phyloP scores from a whole-genome alignment of 2,888 invertebrate species.

The Erebia aethiops region DNA sequence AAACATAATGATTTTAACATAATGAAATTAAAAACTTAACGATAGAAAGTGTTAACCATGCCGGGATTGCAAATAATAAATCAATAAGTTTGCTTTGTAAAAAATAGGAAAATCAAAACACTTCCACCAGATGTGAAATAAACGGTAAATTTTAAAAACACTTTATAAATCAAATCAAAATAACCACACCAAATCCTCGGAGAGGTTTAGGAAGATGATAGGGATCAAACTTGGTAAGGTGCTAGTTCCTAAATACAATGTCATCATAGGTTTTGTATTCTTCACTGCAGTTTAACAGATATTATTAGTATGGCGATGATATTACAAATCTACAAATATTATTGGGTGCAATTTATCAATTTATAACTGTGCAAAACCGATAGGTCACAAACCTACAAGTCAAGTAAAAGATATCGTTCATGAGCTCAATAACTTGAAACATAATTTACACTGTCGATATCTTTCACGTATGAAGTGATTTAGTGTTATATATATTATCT shows the following conservation, averaged over 20 bases:
- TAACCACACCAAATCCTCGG: constrained; percentile 83
- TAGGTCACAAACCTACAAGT: constrained; percentile 63
- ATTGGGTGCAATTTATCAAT: constrained; percentile 75
- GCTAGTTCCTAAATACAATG: constrained; percentile 70
- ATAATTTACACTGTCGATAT: constrained; percentile 56
- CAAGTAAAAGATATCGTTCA: constrained; percentile 66
- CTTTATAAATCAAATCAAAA: constrained; percentile 71
- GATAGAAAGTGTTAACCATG: constrained; percentile 69
- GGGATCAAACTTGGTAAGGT: constrained; percentile 74
- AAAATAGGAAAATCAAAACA: constrained; percentile 83
- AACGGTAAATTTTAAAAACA: constrained; percentile 65
- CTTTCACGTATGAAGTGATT: constrained; percentile 74
- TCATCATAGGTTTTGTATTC: constrained; percentile 36
- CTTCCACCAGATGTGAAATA: constrained; percentile 80
- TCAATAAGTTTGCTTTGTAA: constrained; percentile 69
- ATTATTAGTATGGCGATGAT: constrained; percentile 68
- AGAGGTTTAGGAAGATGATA: constrained; percentile 79
- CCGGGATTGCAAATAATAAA: constrained; percentile 74
- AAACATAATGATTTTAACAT: constrained; percentile 68
- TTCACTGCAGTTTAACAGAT: constrained; percentile 56
- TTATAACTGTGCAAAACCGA: constrained; percentile 72
- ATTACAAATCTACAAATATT: constrained; percentile 75
- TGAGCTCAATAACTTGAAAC: constrained; percentile 31
- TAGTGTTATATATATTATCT: constrained; percentile 64
- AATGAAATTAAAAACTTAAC: constrained; percentile 55